Conservation (phyloP, 2,113 vertebrate species). For the Salvelinus fontinalis region DNA sequence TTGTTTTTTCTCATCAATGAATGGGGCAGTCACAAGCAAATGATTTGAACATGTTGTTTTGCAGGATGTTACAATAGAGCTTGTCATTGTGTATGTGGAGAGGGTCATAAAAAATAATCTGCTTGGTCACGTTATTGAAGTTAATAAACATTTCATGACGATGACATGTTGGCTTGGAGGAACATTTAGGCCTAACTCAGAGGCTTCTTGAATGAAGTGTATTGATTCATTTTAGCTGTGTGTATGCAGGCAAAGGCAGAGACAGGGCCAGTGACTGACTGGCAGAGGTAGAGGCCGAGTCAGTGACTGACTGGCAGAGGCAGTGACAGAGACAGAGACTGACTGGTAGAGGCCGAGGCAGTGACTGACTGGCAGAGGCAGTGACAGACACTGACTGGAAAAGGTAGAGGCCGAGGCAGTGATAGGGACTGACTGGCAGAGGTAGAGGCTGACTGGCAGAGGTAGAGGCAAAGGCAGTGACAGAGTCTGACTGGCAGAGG, state of each 20-base stretch:
- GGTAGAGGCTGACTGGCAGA: too few species aligned
- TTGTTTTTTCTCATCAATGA: background rate
- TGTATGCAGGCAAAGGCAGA: background rate
- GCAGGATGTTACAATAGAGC: slow-evolving; percentile 45
- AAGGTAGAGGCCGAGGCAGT: too few species aligned
- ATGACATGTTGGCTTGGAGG: slow-evolving; percentile 31
- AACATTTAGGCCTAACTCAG: slow-evolving; percentile 3
- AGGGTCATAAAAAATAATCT: slow-evolving; percentile 31
- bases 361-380: too few species aligned
- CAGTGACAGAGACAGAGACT: too few species aligned
- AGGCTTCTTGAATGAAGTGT: slow-evolving; percentile 28
- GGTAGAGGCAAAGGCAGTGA: too few species aligned
- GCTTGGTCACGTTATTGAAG: slow-evolving; percentile 35
- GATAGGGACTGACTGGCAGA: too few species aligned
- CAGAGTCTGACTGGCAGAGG: too few species aligned
- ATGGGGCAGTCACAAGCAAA: background rate
- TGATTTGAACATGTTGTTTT: slow-evolving; percentile 8
- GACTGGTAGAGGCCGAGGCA: too few species aligned
- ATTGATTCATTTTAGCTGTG: slow-evolving; percentile 31
- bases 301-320: too few species aligned
- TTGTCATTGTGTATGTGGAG: slow-evolving; percentile 34
- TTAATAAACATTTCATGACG: slow-evolving; percentile 14
- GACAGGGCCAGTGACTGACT: background rate
- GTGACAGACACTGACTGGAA: too few species aligned
- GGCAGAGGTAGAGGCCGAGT: too few species aligned